Evolutionary conservation across 1,140 invertebrate species (phyloP), one percentile per base, ranked within the genome.

Genomic region (Babylonia areolata): DNA sequence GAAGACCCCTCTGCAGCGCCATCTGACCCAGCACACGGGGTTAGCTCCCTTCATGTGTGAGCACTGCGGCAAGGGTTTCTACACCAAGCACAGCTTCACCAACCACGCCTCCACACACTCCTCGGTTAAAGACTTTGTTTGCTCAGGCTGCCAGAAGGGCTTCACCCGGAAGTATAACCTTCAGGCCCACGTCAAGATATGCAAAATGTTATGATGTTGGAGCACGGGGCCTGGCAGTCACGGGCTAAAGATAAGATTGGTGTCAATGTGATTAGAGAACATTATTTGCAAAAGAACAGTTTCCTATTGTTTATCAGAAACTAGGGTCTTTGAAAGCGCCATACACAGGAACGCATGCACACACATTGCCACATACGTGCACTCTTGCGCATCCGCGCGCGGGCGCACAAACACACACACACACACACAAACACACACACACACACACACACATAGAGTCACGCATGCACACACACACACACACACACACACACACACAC

Each of bases 151-250:
- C 64, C 82, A 73, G 20, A 84, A 84, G 40, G 82, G 82, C 17
- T 84, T 84, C n/a, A 84, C 82, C 40, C 35, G 82, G 20, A 84
- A 84, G 40, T 84, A 84, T 69, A 84, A 84, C 31, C 40, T 84
- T 5, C 82, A 73, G 82, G 82, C 82, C 12, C 82, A 84, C 42
- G 46, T 42, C 33, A 84, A 84, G 40, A 84, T 46, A 20, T 84
- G 82, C 64, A 84, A 84, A 33, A 6, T 46, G 82, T n/a, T 84
- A 37, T 84, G 40, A 84, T 75, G 28, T n/a, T n/a, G n/a, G n/a
- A n/a, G n/a, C n/a, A n/a, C n/a, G n/a, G n/a, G n/a, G n/a, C n/a
- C n/a, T n/a, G n/a, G n/a, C n/a, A n/a, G n/a, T n/a, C n/a, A n/a
- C n/a, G n/a, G n/a, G n/a, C n/a, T n/a, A n/a, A n/a, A n/a, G n/a